Evolutionary conservation across 2,797 vertebrate genomes (phyloP), one percentile per base, ranked within the genome.

Genomic region (Danio choprae): DNA sequence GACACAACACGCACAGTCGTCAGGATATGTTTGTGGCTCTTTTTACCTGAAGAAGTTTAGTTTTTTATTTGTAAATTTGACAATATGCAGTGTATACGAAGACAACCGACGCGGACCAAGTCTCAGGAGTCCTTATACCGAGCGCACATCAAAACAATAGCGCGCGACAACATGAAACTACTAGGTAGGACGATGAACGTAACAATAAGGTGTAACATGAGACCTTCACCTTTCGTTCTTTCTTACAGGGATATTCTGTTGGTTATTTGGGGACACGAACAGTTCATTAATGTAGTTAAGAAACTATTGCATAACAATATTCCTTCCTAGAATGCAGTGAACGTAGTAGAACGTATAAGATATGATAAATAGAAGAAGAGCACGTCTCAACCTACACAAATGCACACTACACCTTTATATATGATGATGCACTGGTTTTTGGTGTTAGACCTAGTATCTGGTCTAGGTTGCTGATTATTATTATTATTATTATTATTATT

Each of bases 11-110:
- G 11, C 63, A 50, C 41, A 81, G 75, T 29, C 29, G 5, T 5
- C 15, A 4, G 18, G 51, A 20, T 43, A 70, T 76, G 60, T 74
- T 62, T 51, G 46, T 3, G 29, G 51, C 60, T 74, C 6, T n/a
- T 41, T 12, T 15, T 38, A 20, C 29, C 41, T 13, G 2, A 11
- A 40, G 59, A 7, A 48, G 46, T 58, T 22, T 15, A 16, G 13
- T 53, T 11, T 53, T 46, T 11, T 36, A 70, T 38, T 56, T 22
- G 12, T 55, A 56, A 7, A 56, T 48, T 18, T 40, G 20, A 6
- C 18, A 73, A 18, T 2, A 94, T 94, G 94, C 63, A 75, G 0
- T 94, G 93, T 53, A 10, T 93, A 44, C 60, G 65, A 64, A 88
- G 73, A 76, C 72, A 87, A 64, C 43, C 86, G 0, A 12, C 76